phyloP scores from a whole-genome alignment of 1,140 invertebrate genomes.

The Papilio polyxenes region DNA sequence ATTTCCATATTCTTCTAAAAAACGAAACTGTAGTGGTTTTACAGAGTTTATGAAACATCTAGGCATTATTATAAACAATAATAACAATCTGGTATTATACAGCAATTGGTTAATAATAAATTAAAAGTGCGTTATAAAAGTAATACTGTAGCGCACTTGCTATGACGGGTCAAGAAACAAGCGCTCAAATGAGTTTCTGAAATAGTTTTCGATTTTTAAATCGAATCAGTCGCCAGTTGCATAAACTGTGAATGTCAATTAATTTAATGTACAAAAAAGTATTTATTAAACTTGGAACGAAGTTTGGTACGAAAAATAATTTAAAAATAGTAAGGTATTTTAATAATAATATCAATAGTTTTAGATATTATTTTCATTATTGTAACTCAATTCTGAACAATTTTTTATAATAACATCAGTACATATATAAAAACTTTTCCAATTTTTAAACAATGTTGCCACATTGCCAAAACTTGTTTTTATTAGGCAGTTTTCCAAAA shows the following conservation, averaged over 20 bases:
- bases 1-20: conserved; percentile 62
- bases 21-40: conserved; percentile 51
- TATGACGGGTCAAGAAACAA: conserved; percentile 39
- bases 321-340: neutral
- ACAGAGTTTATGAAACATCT: conserved; percentile 67
- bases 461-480: neutral
- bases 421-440: neutral
- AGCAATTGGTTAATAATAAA: conserved; percentile 21
- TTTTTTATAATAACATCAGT: neutral
- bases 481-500: neutral
- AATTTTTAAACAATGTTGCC: conserved; percentile 5
- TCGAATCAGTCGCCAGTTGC: conserved; percentile 8
- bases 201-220: conserved; percentile 25
- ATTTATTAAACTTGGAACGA: neutral
- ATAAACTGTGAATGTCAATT: neutral
- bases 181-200: conserved; percentile 34
- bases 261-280: neutral
- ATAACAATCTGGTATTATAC: neutral
- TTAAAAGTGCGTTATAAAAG: conserved; percentile 12
- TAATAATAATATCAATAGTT: neutral
- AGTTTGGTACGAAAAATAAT: neutral
- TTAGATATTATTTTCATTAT: neutral
- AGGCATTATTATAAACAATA: conserved; percentile 55
- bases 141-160: conserved; percentile 36
- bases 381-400: neutral